Percentiles rank a stretch among this genome's conserved stretches.
Conservation (phyloP, 2,888 invertebrate genomes). For the Lepidocyrtinus sp. region DNA sequence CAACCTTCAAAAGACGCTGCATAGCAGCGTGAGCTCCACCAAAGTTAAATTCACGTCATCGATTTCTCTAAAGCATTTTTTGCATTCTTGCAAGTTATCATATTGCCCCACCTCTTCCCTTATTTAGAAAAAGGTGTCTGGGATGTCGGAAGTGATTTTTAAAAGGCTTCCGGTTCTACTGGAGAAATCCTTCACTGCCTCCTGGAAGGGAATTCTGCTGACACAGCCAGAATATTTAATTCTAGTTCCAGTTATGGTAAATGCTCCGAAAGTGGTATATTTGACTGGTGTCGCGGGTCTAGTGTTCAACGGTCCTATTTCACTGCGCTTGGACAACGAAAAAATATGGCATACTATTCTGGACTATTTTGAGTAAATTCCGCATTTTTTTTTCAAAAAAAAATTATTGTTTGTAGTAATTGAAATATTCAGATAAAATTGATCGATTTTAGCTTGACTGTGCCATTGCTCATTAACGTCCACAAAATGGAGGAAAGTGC, state of each 20-base stretch:
- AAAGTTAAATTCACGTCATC: background rate
- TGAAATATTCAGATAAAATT: background rate
- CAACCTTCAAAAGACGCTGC: conserved; percentile 1
- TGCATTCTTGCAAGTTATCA: background rate
- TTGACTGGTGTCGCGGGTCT: conserved; percentile 25
- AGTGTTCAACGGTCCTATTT: conserved; percentile 11
- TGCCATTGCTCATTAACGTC: conserved; percentile 36
- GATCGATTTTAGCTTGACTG: conserved; percentile 19
- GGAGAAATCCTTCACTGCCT: conserved; percentile 22
- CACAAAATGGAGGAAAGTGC: conserved; percentile 27
- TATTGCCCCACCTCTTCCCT: background rate
- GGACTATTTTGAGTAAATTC: conserved; percentile 37
- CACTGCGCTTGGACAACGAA: conserved; percentile 17
- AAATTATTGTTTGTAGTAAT: background rate
- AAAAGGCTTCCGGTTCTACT: conserved; percentile 36
- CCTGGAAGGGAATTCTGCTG: conserved; percentile 25
- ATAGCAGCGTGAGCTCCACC: conserved; percentile 3
- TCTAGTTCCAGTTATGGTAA: conserved; percentile 24
- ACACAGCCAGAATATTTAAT: conserved; percentile 30
- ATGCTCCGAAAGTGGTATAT: background rate
- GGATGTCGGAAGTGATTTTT: conserved; percentile 36
- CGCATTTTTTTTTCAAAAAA: no score
- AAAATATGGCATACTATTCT: conserved; percentile 23
- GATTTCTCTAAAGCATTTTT: background rate
- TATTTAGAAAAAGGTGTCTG: conserved; percentile 36